These are phyloP conservation scores for Cephus pygmeus DNA, from an alignment of 2,888 invertebrate genomes.

Conservation along the genomic window DNA sequence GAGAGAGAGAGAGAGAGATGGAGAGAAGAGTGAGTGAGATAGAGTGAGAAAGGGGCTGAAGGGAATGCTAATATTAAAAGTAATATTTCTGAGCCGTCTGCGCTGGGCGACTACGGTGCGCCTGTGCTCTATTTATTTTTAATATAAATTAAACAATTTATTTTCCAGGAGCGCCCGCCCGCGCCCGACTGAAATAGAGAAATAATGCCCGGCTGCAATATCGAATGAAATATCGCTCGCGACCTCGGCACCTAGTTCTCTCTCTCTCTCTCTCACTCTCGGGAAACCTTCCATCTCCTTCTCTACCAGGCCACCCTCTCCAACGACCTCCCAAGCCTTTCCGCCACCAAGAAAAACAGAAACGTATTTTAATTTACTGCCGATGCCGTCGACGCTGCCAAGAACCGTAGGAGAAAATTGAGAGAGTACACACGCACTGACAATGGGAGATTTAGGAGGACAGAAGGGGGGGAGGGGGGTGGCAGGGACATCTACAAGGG, in stretches of 20 bases:
- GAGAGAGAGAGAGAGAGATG: constrained; percentile 1
- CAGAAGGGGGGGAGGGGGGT: neutral
- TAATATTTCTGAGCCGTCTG: constrained; percentile 65
- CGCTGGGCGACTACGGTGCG: constrained; percentile 37
- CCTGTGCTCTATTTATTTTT: constrained; percentile 58
- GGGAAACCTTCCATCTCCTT: constrained; percentile 24
- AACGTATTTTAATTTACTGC: neutral
- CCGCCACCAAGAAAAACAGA: neutral
- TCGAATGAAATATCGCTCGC: constrained; percentile 65
- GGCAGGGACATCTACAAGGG: neutral
- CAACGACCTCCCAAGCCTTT: neutral
- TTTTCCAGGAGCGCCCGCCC: constrained; percentile 61
- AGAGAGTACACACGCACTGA: neutral
- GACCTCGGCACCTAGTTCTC: constrained; percentile 37
- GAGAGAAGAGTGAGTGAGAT: constrained; percentile 15
- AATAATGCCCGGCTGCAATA: constrained; percentile 64
- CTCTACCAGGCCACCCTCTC: constrained; percentile 3
- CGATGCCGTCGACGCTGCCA: neutral
- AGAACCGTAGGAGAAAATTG: neutral
- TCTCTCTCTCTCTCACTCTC: constrained; percentile 6
- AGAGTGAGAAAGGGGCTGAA: constrained; percentile 13
- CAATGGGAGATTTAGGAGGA: neutral
- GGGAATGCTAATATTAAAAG: constrained; percentile 66
- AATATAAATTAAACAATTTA: constrained; percentile 70
- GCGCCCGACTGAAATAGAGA: constrained; percentile 58